These are phyloP conservation scores for Agrilus planipennis DNA, from an alignment of 1,140 invertebrate genomes.

Conservation along the genomic window DNA sequence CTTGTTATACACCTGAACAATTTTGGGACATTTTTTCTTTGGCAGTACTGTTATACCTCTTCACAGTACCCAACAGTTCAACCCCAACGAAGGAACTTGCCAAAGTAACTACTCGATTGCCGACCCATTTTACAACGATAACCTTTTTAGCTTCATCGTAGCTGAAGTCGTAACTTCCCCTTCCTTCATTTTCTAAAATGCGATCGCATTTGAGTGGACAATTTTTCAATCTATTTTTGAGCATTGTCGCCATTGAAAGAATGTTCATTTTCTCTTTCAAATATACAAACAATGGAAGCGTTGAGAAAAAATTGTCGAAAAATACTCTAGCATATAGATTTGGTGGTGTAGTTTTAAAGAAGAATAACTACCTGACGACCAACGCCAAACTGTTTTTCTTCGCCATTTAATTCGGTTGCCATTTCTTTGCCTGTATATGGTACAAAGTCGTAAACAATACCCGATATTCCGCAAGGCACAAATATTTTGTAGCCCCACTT, in stretches of 20 bases:
- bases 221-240: slow-evolving; percentile 1
- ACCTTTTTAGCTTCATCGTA: slow-evolving; percentile 1
- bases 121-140: slow-evolving; percentile 17
- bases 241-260: background rate
- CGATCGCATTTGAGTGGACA: slow-evolving; percentile 4
- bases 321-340: background rate
- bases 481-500: slow-evolving; percentile 7
- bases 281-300: background rate
- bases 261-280: background rate
- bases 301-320: slow-evolving; percentile 10
- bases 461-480: slow-evolving; percentile 2
- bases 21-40: slow-evolving; percentile 22
- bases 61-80: background rate
- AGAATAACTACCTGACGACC: background rate
- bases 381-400: slow-evolving; percentile 1
- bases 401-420: background rate
- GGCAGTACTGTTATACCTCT: slow-evolving; percentile 9
- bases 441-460: slow-evolving; percentile 6
- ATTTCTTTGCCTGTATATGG: slow-evolving; percentile 4
- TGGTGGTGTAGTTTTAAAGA: background rate
- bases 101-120: slow-evolving; percentile 27
- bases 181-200: slow-evolving; percentile 2
- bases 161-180: background rate
- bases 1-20: slow-evolving; percentile 26
- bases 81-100: slow-evolving; percentile 21